Percentiles rank a stretch among this genome's conserved stretches.
Conservation (phyloP, 2,113 vertebrate species). For the Burhinus oedicnemus region DNA sequence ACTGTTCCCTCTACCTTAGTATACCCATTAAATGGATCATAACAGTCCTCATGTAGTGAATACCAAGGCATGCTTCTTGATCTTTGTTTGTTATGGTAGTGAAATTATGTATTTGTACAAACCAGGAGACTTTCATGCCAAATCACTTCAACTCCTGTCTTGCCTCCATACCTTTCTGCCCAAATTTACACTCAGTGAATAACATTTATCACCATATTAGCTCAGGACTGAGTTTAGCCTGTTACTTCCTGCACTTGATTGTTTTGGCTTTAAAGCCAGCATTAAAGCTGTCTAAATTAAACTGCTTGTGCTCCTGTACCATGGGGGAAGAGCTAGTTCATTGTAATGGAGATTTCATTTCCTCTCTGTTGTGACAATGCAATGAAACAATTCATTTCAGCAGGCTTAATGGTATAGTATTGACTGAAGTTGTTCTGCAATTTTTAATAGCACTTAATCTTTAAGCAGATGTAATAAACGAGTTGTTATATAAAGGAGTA, state of each 20-base stretch:
- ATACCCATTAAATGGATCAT: not conserved
- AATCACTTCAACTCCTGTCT: not conserved
- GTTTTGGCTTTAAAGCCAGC: constrained; percentile 34
- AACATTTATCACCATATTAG: not conserved
- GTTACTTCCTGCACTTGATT: constrained; percentile 8
- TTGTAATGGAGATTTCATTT: constrained; percentile 45
- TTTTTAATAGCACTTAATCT: constrained; percentile 53
- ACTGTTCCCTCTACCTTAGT: not conserved
- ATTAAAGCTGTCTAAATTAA: constrained; percentile 52
- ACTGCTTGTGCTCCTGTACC: not conserved
- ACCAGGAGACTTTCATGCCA: not conserved
- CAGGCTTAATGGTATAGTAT: constrained; percentile 30
- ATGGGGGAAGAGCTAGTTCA: not conserved
- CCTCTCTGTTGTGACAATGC: not conserved
- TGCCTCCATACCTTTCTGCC: not conserved
- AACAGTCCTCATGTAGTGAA: not conserved
- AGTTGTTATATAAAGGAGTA: not conserved
- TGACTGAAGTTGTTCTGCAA: constrained; percentile 22
- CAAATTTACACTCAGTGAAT: not conserved
- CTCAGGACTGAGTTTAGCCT: not conserved
- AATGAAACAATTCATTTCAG: constrained; percentile 40
- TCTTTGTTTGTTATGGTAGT: not conserved
- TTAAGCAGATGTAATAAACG: constrained; percentile 35
- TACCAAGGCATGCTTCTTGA: not conserved
- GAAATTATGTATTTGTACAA: not conserved